Percentiles rank a stretch among this genome's conserved stretches.
Evolutionary conservation across 2,113 vertebrate species (phyloP).

Genomic region (Pica pica): DNA sequence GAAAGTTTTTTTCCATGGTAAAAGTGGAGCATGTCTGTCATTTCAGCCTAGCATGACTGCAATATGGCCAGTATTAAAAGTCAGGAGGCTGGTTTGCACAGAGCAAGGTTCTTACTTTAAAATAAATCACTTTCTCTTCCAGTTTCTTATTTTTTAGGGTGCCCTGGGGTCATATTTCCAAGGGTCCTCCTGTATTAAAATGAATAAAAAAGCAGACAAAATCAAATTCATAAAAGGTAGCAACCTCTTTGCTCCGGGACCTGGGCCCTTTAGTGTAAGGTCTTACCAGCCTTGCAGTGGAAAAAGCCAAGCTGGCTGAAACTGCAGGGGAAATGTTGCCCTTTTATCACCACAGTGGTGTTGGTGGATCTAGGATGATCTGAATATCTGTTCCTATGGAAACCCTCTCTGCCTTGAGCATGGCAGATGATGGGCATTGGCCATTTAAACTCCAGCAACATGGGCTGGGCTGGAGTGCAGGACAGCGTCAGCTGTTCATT

Average conservation of each 20-base stretch:
- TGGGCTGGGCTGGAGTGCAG: background rate
- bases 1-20: background rate
- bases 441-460: accelerated
- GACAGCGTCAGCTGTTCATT: accelerated
- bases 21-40: background rate
- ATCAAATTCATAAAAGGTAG: background rate
- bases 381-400: background rate
- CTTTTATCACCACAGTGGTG: background rate
- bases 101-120: background rate
- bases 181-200: background rate
- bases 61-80: background rate
- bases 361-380: background rate
- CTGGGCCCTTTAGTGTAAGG: background rate
- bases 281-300: background rate
- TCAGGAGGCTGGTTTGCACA: background rate
- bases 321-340: background rate
- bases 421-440: background rate
- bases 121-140: background rate
- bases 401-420: background rate
- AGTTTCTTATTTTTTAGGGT: background rate
- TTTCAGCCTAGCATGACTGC: background rate
- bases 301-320: background rate
- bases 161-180: background rate
- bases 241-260: background rate
- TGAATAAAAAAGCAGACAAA: background rate